These are phyloP conservation scores for Thecophora atra DNA, from an alignment of 2,888 invertebrate genomes.

Conservation along the genomic window DNA sequence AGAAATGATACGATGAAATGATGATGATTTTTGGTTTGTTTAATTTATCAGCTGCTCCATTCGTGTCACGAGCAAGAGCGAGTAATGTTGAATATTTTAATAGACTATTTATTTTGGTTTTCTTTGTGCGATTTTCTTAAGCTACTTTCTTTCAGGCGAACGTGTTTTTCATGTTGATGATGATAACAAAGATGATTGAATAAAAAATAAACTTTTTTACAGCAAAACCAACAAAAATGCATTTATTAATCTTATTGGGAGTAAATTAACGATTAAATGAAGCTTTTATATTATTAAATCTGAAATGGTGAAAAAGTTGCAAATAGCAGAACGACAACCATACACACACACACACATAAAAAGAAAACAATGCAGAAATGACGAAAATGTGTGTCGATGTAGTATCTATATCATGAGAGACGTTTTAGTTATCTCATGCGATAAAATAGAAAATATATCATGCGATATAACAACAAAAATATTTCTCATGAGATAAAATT, in stretches of 20 bases:
- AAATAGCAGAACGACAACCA: too few relatives aligned
- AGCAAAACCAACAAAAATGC: constrained; percentile 31
- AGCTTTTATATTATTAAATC: too few relatives aligned
- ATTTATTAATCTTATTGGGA: constrained; percentile 18
- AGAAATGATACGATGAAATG: not conserved
- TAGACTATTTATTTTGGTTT: not conserved
- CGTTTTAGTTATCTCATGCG: too few relatives aligned
- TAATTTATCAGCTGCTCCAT: not conserved
- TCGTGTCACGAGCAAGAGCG: not conserved
- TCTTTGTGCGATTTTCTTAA: constrained; percentile 7
- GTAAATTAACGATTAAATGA: not conserved
- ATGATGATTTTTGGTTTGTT: constrained; percentile 17
- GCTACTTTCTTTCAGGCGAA: constrained; percentile 30
- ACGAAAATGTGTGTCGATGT: too few relatives aligned
- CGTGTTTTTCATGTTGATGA: constrained; percentile 37
- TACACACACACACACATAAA: too few relatives aligned
- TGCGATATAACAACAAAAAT: too few relatives aligned
- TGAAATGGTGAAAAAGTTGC: too few relatives aligned
- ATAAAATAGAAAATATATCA: too few relatives aligned
- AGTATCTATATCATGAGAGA: too few relatives aligned
- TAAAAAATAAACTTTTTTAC: constrained; percentile 41
- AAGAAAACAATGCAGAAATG: too few relatives aligned
- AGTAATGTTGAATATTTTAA: not conserved
- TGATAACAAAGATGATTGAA: constrained; percentile 26
- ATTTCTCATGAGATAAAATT: too few relatives aligned